Evolutionary conservation across 1,140 invertebrate genomes (phyloP).

Genomic region (Caenorhabditis briggsae): DNA sequence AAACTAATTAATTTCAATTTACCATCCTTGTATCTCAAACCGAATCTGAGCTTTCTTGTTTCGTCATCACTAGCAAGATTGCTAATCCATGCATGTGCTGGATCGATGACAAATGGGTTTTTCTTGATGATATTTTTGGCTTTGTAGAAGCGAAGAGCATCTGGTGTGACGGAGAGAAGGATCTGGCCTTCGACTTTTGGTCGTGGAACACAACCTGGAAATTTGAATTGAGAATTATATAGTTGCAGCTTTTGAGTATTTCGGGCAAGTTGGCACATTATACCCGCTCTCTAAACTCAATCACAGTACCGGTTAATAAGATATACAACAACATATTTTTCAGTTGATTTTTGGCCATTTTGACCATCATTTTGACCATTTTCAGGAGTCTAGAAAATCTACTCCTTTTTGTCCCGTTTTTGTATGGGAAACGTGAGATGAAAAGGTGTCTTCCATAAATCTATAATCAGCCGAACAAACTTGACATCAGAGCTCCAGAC

Average conservation of each 20-base stretch:
- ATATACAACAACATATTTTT: too few species aligned
- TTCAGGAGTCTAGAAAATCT: too few species aligned
- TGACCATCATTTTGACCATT: too few species aligned
- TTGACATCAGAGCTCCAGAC: too few species aligned
- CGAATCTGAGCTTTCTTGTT: neutral
- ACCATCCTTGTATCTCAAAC: neutral
- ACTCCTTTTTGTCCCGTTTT: too few species aligned
- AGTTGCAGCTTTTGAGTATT: neutral
- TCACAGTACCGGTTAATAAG: too few species aligned
- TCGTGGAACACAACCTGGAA: conserved; percentile 4
- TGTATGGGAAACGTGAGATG: too few species aligned
- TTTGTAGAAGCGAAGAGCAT: neutral
- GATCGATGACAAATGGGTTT: conserved; percentile 13
- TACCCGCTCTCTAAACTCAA: too few species aligned
- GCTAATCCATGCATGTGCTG: neutral
- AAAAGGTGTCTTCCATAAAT: too few species aligned
- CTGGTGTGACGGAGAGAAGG: neutral
- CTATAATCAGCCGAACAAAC: too few species aligned
- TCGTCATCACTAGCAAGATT: neutral
- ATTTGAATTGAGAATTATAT: neutral
- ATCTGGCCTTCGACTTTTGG: neutral
- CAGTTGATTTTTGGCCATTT: too few species aligned
- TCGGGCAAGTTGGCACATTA: too few species aligned
- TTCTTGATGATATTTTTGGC: neutral
- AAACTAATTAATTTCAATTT: neutral